Percentiles rank a stretch among this genome's conserved stretches.
These are phyloP conservation scores for Gallinago jamesoni DNA, from an alignment of 2,113 vertebrate genomes.

Conservation along the genomic window DNA sequence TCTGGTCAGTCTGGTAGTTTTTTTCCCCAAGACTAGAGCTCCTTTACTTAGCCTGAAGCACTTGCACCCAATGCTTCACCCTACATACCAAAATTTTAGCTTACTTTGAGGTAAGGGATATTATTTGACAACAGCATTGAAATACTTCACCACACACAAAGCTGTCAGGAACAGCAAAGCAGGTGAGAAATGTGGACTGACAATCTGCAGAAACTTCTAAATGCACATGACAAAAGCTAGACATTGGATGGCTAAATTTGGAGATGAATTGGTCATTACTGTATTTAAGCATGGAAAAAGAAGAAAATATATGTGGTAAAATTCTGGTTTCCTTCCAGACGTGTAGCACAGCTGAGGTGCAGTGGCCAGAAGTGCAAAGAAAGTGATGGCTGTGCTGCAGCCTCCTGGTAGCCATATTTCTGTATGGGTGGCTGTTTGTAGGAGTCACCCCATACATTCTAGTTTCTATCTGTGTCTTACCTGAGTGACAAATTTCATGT, in stretches of 20 bases:
- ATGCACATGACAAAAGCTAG: neutral
- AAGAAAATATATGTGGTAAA: neutral
- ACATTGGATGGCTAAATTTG: neutral
- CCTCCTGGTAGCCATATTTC: neutral
- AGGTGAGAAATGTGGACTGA: neutral
- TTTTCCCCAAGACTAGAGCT: neutral
- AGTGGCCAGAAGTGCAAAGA: neutral
- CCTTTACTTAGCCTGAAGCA: neutral
- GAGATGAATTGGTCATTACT: neutral
- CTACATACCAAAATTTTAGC: neutral
- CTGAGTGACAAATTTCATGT: neutral
- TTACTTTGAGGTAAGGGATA: neutral
- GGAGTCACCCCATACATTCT: neutral
- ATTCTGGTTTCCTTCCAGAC: neutral
- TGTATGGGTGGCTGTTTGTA: neutral
- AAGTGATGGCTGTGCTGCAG: fast-evolving
- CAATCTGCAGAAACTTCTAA: neutral
- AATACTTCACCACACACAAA: neutral
- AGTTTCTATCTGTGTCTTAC: neutral
- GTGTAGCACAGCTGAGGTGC: fast-evolving
- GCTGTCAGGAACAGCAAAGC: neutral
- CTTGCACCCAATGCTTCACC: neutral
- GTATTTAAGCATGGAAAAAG: neutral
- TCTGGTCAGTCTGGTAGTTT: neutral
- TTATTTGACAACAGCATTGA: neutral